Percentiles rank a stretch among this genome's conserved stretches.
Evolutionary conservation across 2,888 invertebrate genomes (phyloP).

Genomic region (Scotopteryx bipunctaria): DNA sequence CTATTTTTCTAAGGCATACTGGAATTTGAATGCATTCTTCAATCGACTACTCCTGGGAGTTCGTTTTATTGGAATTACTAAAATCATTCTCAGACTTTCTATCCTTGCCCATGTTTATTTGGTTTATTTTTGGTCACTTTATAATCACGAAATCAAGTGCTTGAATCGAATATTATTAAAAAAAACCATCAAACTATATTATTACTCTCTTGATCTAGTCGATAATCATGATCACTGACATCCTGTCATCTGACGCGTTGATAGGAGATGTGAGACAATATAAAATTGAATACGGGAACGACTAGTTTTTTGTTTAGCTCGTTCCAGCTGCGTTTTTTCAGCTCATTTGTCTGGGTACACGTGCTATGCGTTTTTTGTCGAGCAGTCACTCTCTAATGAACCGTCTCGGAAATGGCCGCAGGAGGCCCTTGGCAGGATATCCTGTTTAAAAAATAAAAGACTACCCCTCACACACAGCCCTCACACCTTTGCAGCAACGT

Average conservation of each 20-base stretch:
- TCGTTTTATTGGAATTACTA: too few species aligned
- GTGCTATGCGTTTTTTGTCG: constrained; percentile 69
- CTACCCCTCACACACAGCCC: too few species aligned
- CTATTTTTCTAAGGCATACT: constrained; percentile 36
- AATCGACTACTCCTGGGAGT: not conserved
- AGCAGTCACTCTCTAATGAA: constrained; percentile 61
- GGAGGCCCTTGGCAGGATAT: constrained; percentile 71
- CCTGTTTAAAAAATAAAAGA: constrained; percentile 79
- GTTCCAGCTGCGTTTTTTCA: constrained; percentile 41
- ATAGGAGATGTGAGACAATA: constrained; percentile 2
- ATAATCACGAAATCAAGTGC: too few species aligned
- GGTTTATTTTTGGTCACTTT: too few species aligned
- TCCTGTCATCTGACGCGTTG: constrained; percentile 10
- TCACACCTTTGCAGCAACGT: constrained; percentile 56
- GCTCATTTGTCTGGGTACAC: constrained; percentile 63
- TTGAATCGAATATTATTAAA: too few species aligned
- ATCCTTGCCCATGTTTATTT: too few species aligned
- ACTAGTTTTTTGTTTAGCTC: constrained; percentile 21
- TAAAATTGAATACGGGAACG: constrained; percentile 3
- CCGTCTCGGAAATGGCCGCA: constrained; percentile 67
- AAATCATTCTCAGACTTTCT: too few species aligned
- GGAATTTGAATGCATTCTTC: constrained; percentile 34
- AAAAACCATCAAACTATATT: too few species aligned
- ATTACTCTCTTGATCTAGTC: too few species aligned
- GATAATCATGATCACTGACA: too few species aligned